These are phyloP conservation scores for Pristis pectinata DNA, from an alignment of 2,797 vertebrate species.

Conservation along the genomic window DNA sequence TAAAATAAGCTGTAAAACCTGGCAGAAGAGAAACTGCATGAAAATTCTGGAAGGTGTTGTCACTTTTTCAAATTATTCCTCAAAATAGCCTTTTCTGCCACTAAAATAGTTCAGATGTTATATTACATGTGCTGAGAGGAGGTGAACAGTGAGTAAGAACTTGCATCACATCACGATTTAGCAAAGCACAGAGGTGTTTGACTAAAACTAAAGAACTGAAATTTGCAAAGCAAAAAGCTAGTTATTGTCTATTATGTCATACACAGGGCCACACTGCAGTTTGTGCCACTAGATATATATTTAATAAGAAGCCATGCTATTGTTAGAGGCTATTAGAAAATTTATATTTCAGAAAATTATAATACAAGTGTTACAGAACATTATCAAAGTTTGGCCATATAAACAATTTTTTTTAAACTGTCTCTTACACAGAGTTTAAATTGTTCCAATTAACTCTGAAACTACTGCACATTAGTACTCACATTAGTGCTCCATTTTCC, in stretches of 20 bases:
- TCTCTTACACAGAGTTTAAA: not conserved
- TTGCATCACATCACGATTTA: constrained; percentile 44
- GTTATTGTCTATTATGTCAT: not conserved
- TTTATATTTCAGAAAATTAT: not conserved
- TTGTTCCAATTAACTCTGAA: constrained; percentile 12
- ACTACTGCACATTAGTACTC: constrained; percentile 37
- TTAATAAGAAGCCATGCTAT: constrained; percentile 14
- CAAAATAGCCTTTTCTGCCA: constrained; percentile 39
- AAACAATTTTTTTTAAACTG: not conserved
- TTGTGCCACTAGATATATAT: not conserved
- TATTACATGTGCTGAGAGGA: not conserved
- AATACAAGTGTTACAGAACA: not conserved
- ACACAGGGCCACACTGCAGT: not conserved
- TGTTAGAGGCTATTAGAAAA: not conserved
- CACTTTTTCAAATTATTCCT: constrained; percentile 64
- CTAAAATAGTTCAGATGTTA: not conserved
- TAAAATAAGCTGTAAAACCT: constrained; percentile 54
- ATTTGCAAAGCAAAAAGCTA: constrained; percentile 46
- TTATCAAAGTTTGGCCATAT: not conserved
- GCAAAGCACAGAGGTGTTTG: constrained; percentile 44
- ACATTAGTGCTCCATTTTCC: constrained; percentile 38
- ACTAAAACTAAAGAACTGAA: constrained; percentile 43
- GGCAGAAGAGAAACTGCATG: constrained; percentile 10
- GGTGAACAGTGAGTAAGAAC: constrained; percentile 57
- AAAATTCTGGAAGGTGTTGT: constrained; percentile 51